Evolutionary conservation across 2,888 invertebrate species (phyloP), one percentile per base, ranked within the genome.

Genomic region (Gortyna flavago): DNA sequence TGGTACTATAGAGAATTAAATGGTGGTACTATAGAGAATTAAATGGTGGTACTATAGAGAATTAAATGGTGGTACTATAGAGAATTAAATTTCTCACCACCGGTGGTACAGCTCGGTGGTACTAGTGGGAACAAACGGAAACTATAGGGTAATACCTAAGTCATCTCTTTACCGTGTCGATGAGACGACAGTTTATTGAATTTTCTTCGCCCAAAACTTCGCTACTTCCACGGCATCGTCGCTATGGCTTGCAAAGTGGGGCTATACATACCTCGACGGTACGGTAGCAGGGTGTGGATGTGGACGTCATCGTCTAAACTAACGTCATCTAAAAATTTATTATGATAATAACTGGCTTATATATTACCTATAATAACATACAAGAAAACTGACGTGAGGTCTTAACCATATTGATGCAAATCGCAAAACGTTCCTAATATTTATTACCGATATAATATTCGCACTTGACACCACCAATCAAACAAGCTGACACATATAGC

Each of bases 401-500:
- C 51, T 57, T 51, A 62, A 68, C 38, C 65, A 54, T 70, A 77
- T 77, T 69, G 61, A 75, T 74, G 84, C 80, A 66, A 86, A 85
- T 81, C 61, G 9, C 61, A 57, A 65, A 67, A 57, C 38, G 41
- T 72, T 72, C 32, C 38, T 61, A 80, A 80, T 75, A 21, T 65
- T 78, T 65, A 80, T 72, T 75, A 69, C 62, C 75, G 51, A 80
- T 81, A 80, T 85, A 82, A 87, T 77, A 89, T 83, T 88, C 76
- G 81, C 74, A 83, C 70, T 85, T 87, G 87, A 87, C 81, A 79
- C 83, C 79, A 74, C 73, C 38, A 75, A 82, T 88, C 80, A 83
- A 77, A 71, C 80, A 78, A 80, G 75, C 80, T 87, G 90, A 90
- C 90, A 90, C 76, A 88, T 65, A 80, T 74, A 81, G 61, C 73